Evolutionary conservation across 2,797 vertebrate genomes (phyloP).

Genomic region (Nannoperca australis): DNA sequence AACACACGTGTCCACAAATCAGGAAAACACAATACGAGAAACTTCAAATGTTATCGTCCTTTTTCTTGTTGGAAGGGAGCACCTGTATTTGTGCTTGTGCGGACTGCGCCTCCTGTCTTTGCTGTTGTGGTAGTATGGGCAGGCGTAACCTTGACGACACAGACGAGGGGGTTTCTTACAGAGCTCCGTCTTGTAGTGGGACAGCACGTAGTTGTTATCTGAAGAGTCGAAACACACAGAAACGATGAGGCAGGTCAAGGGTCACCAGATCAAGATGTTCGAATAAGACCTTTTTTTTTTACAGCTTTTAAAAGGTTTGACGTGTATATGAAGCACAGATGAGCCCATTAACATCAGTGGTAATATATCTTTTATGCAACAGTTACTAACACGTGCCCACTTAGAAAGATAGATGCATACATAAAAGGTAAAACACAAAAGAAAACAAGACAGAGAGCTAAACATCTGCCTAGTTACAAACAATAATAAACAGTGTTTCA

Average conservation of each 20-base stretch:
- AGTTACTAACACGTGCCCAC: background rate
- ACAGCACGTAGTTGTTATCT: conserved; percentile 97
- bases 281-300: background rate
- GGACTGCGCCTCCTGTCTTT: conserved; percentile 98
- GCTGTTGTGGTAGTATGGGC: conserved; percentile 98
- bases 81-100: conserved; percentile 99
- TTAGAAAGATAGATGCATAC: background rate
- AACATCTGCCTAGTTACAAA: background rate
- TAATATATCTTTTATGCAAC: background rate
- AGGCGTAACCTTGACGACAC: conserved; percentile 98
- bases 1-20: background rate
- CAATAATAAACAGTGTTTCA: background rate
- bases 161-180: conserved; percentile 98
- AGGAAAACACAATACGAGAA: rapidly evolving
- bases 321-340: background rate
- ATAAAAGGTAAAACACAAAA: background rate
- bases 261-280: background rate
- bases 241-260: background rate
- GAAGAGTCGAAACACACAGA: conserved; percentile 29
- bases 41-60: background rate
- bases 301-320: background rate
- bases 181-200: conserved; percentile 98
- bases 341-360: background rate
- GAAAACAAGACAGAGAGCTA: background rate
- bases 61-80: background rate